Evolutionary conservation across 2,797 vertebrate species (phyloP).

Genomic region (Lerista edwardsae): DNA sequence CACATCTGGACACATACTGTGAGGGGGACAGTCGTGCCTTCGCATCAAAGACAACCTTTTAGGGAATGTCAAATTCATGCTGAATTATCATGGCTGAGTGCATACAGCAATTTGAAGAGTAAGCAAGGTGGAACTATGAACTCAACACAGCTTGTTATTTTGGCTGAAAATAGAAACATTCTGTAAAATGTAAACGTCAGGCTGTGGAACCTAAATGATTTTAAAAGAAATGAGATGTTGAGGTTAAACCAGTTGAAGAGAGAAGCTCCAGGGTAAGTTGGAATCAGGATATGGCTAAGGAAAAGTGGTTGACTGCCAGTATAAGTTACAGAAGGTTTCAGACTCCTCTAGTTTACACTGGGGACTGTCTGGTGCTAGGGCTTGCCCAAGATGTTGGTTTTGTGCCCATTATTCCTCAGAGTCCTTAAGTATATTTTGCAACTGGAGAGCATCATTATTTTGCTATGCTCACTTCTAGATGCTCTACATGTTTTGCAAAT

Average conservation of each 20-base stretch:
- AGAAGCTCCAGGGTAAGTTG: background rate
- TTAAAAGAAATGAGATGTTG: background rate
- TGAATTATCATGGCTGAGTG: background rate
- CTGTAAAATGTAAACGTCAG: background rate
- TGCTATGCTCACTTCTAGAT: background rate
- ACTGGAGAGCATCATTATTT: background rate
- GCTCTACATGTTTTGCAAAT: background rate
- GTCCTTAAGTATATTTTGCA: background rate
- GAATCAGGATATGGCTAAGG: background rate
- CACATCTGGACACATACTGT: too few relatives aligned
- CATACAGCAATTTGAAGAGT: background rate
- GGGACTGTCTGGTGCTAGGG: background rate
- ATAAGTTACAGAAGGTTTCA: background rate
- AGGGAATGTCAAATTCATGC: fast-evolving
- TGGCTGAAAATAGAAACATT: background rate
- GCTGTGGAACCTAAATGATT: background rate
- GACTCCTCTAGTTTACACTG: background rate
- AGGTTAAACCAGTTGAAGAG: background rate
- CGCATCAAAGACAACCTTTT: background rate
- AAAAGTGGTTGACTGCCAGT: background rate
- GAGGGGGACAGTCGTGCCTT: background rate
- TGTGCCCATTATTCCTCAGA: background rate
- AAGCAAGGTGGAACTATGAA: background rate
- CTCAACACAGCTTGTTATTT: fast-evolving
- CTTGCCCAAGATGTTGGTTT: too few relatives aligned